phyloP scores from a whole-genome alignment of 2,113 vertebrate species.

The Corynorhinus townsendii region DNA sequence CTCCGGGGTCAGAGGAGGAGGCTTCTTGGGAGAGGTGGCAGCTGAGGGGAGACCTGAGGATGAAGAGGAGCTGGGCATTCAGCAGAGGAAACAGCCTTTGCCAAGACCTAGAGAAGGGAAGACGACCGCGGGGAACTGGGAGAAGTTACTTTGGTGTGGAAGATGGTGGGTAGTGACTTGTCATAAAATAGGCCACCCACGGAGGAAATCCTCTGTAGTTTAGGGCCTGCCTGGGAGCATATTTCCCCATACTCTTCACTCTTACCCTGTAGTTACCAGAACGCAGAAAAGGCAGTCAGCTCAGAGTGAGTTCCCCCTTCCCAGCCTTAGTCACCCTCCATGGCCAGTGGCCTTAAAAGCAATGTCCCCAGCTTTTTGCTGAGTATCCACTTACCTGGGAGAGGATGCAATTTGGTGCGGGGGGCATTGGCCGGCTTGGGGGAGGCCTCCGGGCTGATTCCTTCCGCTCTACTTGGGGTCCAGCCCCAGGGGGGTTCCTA shows the following conservation, averaged over 20 bases:
- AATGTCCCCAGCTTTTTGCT: neutral
- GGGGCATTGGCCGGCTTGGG: constrained; percentile 81
- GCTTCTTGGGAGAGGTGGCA: neutral
- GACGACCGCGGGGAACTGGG: neutral
- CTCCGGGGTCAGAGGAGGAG: neutral
- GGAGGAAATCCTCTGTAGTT: neutral
- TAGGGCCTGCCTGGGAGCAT: neutral
- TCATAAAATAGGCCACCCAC: neutral
- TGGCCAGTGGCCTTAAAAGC: neutral
- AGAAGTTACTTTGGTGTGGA: neutral
- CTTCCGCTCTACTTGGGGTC: fast-evolving
- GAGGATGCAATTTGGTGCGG: constrained; percentile 68
- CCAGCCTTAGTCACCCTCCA: neutral
- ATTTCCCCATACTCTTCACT: neutral
- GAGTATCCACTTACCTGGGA: constrained; percentile 74
- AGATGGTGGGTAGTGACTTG: neutral
- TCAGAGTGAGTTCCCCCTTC: neutral
- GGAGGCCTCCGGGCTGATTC: constrained; percentile 72
- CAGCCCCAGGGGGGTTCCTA: neutral
- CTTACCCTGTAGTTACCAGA: neutral
- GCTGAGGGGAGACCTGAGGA: neutral
- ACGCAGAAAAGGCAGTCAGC: neutral
- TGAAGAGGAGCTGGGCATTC: neutral
- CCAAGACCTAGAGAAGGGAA: neutral
- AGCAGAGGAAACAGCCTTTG: neutral